Conservation (phyloP, 2,888 invertebrate species). For the Leptodirus hochenwartii region DNA sequence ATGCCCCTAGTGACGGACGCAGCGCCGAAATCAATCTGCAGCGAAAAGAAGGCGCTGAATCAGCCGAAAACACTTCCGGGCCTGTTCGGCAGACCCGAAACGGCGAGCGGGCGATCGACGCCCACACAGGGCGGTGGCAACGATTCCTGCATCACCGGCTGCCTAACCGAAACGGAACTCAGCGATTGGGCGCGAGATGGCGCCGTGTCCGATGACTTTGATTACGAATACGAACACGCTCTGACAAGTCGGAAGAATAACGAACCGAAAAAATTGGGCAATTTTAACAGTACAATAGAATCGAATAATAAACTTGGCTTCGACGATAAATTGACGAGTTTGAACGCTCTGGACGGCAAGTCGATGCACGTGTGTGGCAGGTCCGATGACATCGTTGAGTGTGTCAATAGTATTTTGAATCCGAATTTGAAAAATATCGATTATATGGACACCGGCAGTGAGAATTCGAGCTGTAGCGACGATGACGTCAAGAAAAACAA, state of each 20-base stretch:
- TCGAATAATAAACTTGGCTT: slow-evolving; percentile 22
- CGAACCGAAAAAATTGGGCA: slow-evolving; percentile 17
- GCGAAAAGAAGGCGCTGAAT: slow-evolving; percentile 25
- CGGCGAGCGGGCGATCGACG: slow-evolving; percentile 29
- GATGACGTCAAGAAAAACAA: slow-evolving; percentile 42
- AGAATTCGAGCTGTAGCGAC: slow-evolving; percentile 43
- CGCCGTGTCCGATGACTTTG: slow-evolving; percentile 54
- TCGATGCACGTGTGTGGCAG: slow-evolving; percentile 23
- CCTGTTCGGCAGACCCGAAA: no score
- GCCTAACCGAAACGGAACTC: slow-evolving; percentile 69
- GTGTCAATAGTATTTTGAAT: slow-evolving; percentile 18
- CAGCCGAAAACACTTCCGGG: slow-evolving; percentile 25
- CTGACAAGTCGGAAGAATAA: slow-evolving; percentile 18
- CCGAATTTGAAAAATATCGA: slow-evolving; percentile 62
- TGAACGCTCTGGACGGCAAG: slow-evolving; percentile 21
- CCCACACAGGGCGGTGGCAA: slow-evolving; percentile 38
- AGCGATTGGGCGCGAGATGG: slow-evolving; percentile 80
- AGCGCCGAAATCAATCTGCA: slow-evolving; percentile 21
- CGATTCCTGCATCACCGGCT: slow-evolving; percentile 47
- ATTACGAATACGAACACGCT: slow-evolving; percentile 24
- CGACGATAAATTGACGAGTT: no score
- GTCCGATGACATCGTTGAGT: slow-evolving; percentile 17
- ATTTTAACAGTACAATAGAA: slow-evolving; percentile 18
- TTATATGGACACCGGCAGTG: slow-evolving; percentile 74
- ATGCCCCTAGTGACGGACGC: slow-evolving; percentile 14